Evolutionary conservation across 2,113 vertebrate species (phyloP).

Genomic region (Colinus virginianus): DNA sequence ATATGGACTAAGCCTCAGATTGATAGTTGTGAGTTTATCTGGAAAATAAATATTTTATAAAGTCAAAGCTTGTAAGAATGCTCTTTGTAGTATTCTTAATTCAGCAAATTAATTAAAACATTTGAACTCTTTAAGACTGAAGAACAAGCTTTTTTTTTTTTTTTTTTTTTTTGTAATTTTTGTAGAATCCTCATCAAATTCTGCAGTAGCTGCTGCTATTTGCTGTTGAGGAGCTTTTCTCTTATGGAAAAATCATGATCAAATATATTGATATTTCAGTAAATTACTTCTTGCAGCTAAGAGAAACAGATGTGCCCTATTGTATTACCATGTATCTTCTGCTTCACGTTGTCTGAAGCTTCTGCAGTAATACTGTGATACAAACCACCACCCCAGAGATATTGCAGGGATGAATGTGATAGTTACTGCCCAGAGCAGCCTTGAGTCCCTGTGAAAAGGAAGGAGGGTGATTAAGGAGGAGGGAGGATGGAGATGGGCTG

Average conservation of each 20-base stretch:
- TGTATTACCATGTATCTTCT: not conserved
- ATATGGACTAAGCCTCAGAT: not conserved
- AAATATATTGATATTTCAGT: not conserved
- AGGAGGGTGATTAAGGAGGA: not conserved
- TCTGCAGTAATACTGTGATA: not conserved
- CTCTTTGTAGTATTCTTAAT: not conserved
- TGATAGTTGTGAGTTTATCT: not conserved
- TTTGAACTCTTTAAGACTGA: not conserved
- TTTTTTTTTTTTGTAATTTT: not conserved
- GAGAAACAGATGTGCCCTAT: not conserved
- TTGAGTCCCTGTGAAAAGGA: not conserved
- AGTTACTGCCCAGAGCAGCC: not conserved
- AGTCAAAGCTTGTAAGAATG: not conserved
- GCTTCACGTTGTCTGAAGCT: not conserved
- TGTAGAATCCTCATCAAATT: not conserved
- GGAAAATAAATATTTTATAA: not conserved
- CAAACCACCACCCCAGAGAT: not conserved
- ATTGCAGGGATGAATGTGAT: fast-evolving
- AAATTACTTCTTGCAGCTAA: not conserved
- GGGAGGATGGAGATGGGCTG: fast-evolving
- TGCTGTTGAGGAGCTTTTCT: not conserved
- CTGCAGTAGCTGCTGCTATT: not conserved
- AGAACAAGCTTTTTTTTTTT: not conserved
- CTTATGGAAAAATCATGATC: not conserved
- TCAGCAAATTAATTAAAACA: not conserved